Evolutionary conservation across 2,888 invertebrate species (phyloP), one percentile per base, ranked within the genome.

Genomic region (Anticlea derivata): DNA sequence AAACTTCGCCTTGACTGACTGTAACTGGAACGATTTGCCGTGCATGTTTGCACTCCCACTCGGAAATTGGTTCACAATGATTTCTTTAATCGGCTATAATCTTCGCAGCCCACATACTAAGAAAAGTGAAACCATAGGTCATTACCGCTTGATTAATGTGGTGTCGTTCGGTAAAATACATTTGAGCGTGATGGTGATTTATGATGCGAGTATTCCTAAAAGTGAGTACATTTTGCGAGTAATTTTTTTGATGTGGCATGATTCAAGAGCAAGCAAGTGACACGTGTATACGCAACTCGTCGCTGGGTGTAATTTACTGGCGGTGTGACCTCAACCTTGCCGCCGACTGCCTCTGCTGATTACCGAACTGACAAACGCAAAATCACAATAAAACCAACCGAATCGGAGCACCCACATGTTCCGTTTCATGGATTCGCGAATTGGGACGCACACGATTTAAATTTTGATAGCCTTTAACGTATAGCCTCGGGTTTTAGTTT

Each of bases 391-490:
- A 76, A 76, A 65, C 70, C 69, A 66, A 66, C 73, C 68, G 68
- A 75, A 73, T 68, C 63, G 63, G 62, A 61, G 73, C 80, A 78
- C 83, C 84, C 81, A 83, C 81, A 78, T 80, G 70, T 66, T 75
- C 78, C 74, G 79, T 80, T 77, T 81, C 78, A 78, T 73, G 70
- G 77, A 77, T 80, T 66, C 72, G 70, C 76, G 73, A 86, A 83
- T 71, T 85, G 80, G 86, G 83, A 85, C 88, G 80, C 70, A 71
- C 70, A 66, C 76, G 78, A 83, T 80, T 73, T 79, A 79, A 78
- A 83, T 83, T 83, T 79, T 78, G 80, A 80, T 82, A 84, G 79
- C 86, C 87, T 86, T 86, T 79, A 75, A 74, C 72, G 70, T 80
- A 83, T 79, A 77, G 80, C 79, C 76, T 73, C 73, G 71, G 68